Base-by-base conservation (phyloP, 2,888 invertebrate genomes). In the Clusia tigrina region DNA sequence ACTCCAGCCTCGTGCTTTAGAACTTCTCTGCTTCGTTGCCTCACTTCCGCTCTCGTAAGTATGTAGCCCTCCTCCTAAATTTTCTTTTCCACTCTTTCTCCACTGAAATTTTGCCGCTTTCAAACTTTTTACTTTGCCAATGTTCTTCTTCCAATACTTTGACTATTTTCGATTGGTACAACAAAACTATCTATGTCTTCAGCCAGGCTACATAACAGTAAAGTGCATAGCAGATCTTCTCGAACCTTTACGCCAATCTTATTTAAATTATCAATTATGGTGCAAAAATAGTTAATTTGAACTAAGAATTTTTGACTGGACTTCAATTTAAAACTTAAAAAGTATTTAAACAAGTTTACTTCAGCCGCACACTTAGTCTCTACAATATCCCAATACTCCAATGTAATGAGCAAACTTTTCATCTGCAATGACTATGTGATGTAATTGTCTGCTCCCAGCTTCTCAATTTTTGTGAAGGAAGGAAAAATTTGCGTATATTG, bases 181-280 rank as follows among this genome's bases (percentile, higher is more conserved):
- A 63, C 58, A 38, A 65, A 65, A 37, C 52, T 61, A 20, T 63
- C 63, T 61, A 67, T 53, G 9, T 64, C 62, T 23, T 60, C 63
- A 10, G 64, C 62, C 6, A 67, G 42, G 25, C 62, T 60, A 37
- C 62, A 66, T 24, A 65, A 52, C 23, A 63, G 61, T 23, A 63
- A 60, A 53, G 61, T 65, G 2, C 24, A 24, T 1, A 65, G 56
- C 25, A 67, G 42, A 37, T 67, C 67, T 10, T 48, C 15, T 12
- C 55, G 63, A 12, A 65, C 26, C 2, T 52, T 17, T 5, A 62
- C 38, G 10, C 57, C 46, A 17, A 67, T 60, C 53, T 67, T 60
- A 37, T 54, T 60, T 17, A 67, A 58, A 51, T 58, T 63, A 18
- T 67, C 64, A 1, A 56, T 48, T 10, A 65, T 60, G n/a, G 58